Evolutionary conservation across 2,797 vertebrate genomes (phyloP).

Genomic region (Squalus acanthias): DNA sequence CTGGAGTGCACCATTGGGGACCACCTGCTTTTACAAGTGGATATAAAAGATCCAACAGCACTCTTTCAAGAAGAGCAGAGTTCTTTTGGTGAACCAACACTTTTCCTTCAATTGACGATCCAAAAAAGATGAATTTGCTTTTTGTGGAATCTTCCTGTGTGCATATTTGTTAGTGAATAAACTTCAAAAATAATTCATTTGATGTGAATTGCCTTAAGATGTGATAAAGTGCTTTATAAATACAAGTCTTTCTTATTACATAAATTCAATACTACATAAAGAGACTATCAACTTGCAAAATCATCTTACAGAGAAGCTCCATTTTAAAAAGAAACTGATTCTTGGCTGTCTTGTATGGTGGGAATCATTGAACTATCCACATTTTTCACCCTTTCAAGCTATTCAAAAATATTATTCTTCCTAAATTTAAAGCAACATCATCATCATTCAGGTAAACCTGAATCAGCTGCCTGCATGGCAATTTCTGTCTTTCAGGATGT

Average conservation of each 20-base stretch:
- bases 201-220: neutral
- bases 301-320: neutral
- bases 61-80: no score
- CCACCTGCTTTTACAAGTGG: neutral
- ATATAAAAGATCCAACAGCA: neutral
- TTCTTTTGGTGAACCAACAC: neutral
- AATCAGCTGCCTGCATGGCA: neutral
- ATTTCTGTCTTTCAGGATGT: neutral
- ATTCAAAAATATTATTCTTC: neutral
- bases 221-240: neutral
- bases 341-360: no score
- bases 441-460: neutral
- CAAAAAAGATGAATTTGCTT: neutral
- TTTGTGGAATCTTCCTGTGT: neutral
- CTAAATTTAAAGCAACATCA: neutral
- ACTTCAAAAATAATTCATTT: neutral
- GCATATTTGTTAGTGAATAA: neutral
- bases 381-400: neutral
- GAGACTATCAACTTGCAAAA: neutral
- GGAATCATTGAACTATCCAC: neutral
- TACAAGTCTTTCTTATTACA: neutral
- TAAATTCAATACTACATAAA: neutral
- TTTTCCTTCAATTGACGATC: neutral
- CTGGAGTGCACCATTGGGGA: neutral
- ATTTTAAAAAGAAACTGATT: neutral